Percentiles rank a stretch among this genome's conserved stretches.
These are phyloP conservation scores for Zygogramma bicolorata DNA, from an alignment of 2,888 invertebrate species.

Conservation along the genomic window DNA sequence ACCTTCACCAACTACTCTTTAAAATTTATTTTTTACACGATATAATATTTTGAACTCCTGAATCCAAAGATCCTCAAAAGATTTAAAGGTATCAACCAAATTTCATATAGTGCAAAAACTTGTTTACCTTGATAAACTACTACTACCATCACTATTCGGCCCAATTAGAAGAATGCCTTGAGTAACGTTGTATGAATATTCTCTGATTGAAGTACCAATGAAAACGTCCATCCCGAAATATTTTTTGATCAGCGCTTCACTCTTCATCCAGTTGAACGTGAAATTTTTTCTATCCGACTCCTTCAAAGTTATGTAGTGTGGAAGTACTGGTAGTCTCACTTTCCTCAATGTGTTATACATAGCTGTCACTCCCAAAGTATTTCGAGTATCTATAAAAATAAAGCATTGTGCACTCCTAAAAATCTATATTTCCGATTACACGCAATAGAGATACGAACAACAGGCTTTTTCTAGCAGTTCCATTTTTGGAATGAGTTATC, in stretches of 20 bases:
- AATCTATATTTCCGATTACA: no score
- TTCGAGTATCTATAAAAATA: slow-evolving; percentile 69
- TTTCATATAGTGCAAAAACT: no score
- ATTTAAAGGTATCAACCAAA: no score
- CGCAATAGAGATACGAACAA: no score
- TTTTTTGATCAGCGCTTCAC: slow-evolving; percentile 75
- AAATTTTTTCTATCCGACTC: slow-evolving; percentile 62
- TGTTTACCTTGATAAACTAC: background rate
- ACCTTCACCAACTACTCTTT: no score
- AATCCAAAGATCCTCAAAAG: no score
- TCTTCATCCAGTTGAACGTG: slow-evolving; percentile 74
- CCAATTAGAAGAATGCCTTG: slow-evolving; percentile 78
- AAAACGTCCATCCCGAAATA: slow-evolving; percentile 77
- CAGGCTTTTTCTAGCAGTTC: no score
- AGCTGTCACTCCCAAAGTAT: slow-evolving; percentile 74
- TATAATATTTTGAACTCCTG: no score
- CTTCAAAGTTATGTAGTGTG: slow-evolving; percentile 70
- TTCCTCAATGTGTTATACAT: slow-evolving; percentile 71
- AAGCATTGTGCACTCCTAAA: background rate
- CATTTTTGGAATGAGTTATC: no score
- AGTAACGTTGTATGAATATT: slow-evolving; percentile 78
- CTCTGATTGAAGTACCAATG: slow-evolving; percentile 79
- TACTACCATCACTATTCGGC: background rate
- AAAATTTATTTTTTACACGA: no score
- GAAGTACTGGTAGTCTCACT: slow-evolving; percentile 73